Conservation (phyloP, 2,797 vertebrate genomes). For the Pantherophis alleghaniensis region DNA sequence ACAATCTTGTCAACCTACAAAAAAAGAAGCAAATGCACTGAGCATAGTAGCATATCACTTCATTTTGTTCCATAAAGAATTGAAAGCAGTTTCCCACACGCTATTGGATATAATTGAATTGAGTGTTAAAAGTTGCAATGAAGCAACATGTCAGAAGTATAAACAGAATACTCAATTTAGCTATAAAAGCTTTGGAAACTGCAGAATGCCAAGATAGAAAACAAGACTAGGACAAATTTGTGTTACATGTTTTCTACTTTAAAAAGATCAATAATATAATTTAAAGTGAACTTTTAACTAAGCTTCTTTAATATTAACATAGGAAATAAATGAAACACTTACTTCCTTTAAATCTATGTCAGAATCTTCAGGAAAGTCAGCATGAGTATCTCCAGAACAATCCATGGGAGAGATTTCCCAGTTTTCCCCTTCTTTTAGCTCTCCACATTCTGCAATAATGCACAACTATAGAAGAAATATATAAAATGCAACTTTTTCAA, state of each 20-base stretch:
- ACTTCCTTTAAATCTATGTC: slow-evolving; percentile 90
- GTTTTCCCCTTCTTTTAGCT: slow-evolving; percentile 85
- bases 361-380: slow-evolving; percentile 93
- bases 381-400: slow-evolving; percentile 84
- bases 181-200: background rate
- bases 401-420: slow-evolving; percentile 79
- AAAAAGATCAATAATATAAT: background rate
- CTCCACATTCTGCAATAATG: slow-evolving; percentile 87
- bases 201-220: background rate
- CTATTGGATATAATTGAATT: background rate
- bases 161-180: background rate
- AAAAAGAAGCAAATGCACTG: slow-evolving; percentile 53
- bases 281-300: background rate
- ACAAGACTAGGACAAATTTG: background rate
- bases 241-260: background rate
- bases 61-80: background rate
- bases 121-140: background rate
- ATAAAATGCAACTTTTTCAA: background rate
- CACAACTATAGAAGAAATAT: slow-evolving; percentile 76
- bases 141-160: background rate
- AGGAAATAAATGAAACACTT: slow-evolving; percentile 54
- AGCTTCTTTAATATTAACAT: background rate
- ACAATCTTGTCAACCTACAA: slow-evolving; percentile 86
- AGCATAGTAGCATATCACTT: background rate
- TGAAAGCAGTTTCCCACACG: background rate